Percentiles rank a stretch among this genome's conserved stretches.
These are phyloP conservation scores for Sinodicranocentrus sp. DNA, from an alignment of 2,888 invertebrate genomes.

Conservation along the genomic window DNA sequence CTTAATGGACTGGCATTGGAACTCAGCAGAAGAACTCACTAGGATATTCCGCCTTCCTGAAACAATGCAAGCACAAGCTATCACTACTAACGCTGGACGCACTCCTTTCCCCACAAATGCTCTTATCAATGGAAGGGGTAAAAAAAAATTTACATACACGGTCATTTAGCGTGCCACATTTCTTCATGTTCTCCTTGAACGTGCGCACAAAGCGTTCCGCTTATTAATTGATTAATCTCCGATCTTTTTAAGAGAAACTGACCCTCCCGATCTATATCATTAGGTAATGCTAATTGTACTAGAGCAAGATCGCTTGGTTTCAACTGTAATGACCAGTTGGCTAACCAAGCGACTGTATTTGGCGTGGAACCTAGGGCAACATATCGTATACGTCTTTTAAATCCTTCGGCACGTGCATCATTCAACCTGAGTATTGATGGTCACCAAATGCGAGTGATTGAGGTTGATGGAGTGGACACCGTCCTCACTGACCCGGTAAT, in stretches of 20 bases:
- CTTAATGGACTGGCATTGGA: slow-evolving; percentile 35
- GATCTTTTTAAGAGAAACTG: too few relatives aligned
- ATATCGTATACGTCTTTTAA: slow-evolving; percentile 43
- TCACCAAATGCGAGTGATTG: slow-evolving; percentile 27
- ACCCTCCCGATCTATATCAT: too few relatives aligned
- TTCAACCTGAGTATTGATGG: slow-evolving; percentile 41
- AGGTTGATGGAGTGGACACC: slow-evolving; percentile 51
- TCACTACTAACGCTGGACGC: background rate
- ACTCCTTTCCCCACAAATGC: slow-evolving; percentile 19
- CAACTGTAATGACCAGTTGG: background rate
- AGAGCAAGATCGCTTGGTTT: background rate
- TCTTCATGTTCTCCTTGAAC: too few relatives aligned
- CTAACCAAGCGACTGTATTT: background rate
- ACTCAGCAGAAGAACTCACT: background rate
- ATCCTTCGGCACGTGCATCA: slow-evolving; percentile 10
- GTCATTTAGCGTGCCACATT: too few relatives aligned
- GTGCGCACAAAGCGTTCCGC: too few relatives aligned
- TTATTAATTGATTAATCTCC: too few relatives aligned
- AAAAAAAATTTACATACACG: too few relatives aligned
- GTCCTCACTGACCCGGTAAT: background rate
- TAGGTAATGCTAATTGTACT: background rate
- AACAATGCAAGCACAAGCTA: background rate
- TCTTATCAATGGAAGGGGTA: slow-evolving; percentile 44
- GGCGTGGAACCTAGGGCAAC: background rate
- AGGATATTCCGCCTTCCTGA: background rate